Base-by-base conservation (phyloP, 2,797 vertebrate species). In the Phyllotis vaccarum region DNA sequence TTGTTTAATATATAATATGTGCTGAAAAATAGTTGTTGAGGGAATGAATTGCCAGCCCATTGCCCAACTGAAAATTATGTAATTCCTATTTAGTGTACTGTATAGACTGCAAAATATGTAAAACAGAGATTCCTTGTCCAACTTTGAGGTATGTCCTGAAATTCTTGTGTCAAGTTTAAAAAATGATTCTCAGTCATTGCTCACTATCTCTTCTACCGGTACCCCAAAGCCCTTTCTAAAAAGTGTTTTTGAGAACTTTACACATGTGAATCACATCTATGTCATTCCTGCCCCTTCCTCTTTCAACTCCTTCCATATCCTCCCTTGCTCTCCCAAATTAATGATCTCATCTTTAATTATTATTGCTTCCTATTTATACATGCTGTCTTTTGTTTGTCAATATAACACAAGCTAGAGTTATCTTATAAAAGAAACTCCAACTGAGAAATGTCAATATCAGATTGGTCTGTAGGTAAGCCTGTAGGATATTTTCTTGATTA, bases 111-210 rank as follows among this genome's bases (percentile, higher is more conserved):
- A 86, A 58, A 90, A 85, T 76, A 93, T 81, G 9, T 16, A 31
- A 62, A 78, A 52, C 29, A 89, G 17, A 46, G 27, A 2, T 85
- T 95, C 22, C 58, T 76, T 76, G 5, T 21, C 58, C 13, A 52
- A 56, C 37, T 31, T 82, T 91, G 82, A 96, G 54, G 2, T 82
- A 14, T 29, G 34, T 95, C 91, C 81, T 95, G 54, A 89, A 95
- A 79, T 31, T 70, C 37, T 11, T 52, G 2, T 37, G 1, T 83
- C 60, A 72, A 9, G 22, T 87, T 83, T 11, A 52, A 94, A 40
- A 16, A 80, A 4, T 64, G 21, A 21, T 88, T 76, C 14, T 75
- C 78, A 75, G 40, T 4, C 6, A 24, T 80, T 56, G 49, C 40
- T 52, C 3, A 46, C 14, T 43, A 52, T 54, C 19, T 34, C 6